These are phyloP conservation scores for Rhegmatorhina hoffmannsi DNA, from an alignment of 2,113 vertebrate genomes.

Conservation along the genomic window DNA sequence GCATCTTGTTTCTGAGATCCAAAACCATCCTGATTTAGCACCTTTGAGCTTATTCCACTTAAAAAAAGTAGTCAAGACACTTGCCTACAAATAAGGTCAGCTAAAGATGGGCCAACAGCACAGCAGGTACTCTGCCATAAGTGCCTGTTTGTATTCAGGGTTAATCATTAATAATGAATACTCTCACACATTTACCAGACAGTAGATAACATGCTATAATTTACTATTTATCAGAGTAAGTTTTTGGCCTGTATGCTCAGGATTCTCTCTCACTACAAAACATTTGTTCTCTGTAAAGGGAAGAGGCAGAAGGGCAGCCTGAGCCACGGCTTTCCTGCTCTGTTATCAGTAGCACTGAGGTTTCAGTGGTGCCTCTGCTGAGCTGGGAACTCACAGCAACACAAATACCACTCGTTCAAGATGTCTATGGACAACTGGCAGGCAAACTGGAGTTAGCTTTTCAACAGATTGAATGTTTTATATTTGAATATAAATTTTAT, in stretches of 20 bases:
- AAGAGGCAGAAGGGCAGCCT: neutral
- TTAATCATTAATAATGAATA: neutral
- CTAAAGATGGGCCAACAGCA: neutral
- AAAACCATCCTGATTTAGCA: neutral
- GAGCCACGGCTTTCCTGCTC: neutral
- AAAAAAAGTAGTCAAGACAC: neutral
- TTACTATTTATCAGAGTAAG: neutral
- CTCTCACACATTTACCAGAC: neutral
- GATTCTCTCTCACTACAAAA: neutral
- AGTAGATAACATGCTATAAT: neutral
- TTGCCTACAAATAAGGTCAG: neutral
- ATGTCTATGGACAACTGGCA: neutral
- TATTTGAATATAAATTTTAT: neutral
- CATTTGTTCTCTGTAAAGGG: fast-evolving
- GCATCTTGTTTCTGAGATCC: neutral
- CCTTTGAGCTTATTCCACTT: neutral
- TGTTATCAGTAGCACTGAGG: neutral
- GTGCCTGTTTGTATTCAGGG: neutral
- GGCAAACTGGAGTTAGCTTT: neutral
- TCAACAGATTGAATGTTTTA: neutral
- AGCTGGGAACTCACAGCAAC: neutral
- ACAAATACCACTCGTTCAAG: neutral
- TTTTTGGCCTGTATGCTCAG: neutral
- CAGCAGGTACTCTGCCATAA: neutral
- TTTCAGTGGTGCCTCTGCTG: neutral